Evolutionary conservation across 2,113 vertebrate genomes (phyloP).

Genomic region (Sterrhoptilus dennistouni): DNA sequence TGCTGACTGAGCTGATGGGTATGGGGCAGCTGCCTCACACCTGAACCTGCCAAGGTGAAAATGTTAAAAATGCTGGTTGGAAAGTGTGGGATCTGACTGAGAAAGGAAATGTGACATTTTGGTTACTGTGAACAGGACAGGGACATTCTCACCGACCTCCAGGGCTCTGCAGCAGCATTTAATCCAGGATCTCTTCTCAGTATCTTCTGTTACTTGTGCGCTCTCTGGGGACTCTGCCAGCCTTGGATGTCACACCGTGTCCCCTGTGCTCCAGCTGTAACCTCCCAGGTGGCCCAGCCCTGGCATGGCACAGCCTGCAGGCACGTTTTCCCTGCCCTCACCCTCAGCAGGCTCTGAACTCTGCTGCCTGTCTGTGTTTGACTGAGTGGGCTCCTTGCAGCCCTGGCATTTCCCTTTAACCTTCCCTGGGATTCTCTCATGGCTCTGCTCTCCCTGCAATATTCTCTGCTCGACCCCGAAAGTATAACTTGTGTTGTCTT

Average conservation of each 20-base stretch:
- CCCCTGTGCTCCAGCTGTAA: background rate
- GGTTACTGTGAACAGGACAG: background rate
- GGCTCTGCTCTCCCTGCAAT: background rate
- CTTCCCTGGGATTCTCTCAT: background rate
- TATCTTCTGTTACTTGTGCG: background rate
- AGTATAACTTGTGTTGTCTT: conserved; percentile 3
- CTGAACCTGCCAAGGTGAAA: background rate
- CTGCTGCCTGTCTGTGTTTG: background rate
- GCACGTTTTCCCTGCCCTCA: background rate
- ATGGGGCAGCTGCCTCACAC: background rate
- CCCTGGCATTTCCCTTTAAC: conserved; percentile 15
- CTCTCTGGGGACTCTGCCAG: background rate
- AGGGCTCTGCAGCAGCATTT: background rate
- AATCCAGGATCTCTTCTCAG: background rate
- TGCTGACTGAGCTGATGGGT: accelerated
- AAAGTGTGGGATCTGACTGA: accelerated
- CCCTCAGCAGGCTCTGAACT: background rate
- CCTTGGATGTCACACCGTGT: background rate
- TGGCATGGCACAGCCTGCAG: background rate
- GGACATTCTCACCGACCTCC: no score
- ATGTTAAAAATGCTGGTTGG: background rate
- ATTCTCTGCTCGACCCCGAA: background rate
- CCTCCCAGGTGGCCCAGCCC: background rate
- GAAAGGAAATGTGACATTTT: background rate
- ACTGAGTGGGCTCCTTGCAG: background rate